Percentiles rank a stretch among this genome's conserved stretches.
Evolutionary conservation across 2,888 invertebrate genomes (phyloP).

Genomic region (Himalopsyche tibetana): DNA sequence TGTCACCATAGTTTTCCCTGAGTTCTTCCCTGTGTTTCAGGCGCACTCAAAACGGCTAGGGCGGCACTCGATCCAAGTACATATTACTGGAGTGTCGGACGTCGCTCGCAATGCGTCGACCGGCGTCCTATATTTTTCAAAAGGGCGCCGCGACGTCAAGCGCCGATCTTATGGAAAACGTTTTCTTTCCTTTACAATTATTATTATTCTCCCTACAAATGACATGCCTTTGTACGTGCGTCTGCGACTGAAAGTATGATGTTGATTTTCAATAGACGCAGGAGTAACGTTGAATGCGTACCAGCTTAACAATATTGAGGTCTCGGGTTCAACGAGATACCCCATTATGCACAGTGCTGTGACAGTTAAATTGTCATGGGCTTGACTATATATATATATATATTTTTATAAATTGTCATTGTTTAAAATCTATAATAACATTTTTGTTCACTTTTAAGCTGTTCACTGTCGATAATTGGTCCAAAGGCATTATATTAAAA

Average conservation of each 20-base stretch:
- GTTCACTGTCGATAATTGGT: too few species aligned
- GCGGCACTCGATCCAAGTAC: conserved; percentile 43
- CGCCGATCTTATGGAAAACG: conserved; percentile 24
- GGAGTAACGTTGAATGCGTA: too few species aligned
- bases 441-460: too few species aligned
- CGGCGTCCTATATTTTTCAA: conserved; percentile 43
- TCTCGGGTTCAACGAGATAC: too few species aligned
- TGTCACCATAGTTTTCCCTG: too few species aligned
- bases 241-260: conserved; percentile 14
- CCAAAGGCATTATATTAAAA: too few species aligned
- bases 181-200: conserved; percentile 42
- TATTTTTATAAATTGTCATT: too few species aligned
- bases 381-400: too few species aligned
- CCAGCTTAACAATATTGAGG: too few species aligned
- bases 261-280: not conserved
- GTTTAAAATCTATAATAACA: too few species aligned
- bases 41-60: conserved; percentile 25
- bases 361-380: too few species aligned
- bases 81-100: conserved; percentile 23
- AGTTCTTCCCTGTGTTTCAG: not conserved
- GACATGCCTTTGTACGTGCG: conserved; percentile 31
- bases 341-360: too few species aligned
- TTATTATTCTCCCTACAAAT: conserved; percentile 22
- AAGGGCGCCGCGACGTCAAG: conserved; percentile 43
- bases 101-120: conserved; percentile 31